A percentile compares a stretch with the other conserved stretches of the same genome.
phyloP scores from a whole-genome alignment of 2,888 invertebrate genomes.

The Eupeodes latifasciatus region DNA sequence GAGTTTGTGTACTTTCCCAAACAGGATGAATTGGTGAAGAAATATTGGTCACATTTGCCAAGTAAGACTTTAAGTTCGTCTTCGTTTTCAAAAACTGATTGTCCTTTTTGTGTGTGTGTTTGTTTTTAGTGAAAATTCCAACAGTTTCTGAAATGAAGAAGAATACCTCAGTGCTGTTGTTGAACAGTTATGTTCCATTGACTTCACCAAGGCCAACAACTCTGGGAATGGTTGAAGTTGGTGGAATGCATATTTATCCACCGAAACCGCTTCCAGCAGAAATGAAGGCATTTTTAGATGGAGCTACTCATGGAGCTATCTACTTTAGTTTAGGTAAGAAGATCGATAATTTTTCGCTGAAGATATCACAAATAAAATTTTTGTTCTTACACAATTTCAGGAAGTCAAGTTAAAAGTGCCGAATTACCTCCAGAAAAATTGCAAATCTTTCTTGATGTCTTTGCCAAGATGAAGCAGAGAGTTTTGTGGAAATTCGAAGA shows the following conservation, averaged over 20 bases:
- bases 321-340: constrained; percentile 84
- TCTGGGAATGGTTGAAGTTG: constrained; percentile 85
- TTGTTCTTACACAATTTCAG: constrained; percentile 76
- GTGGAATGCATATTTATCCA: constrained; percentile 85
- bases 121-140: constrained; percentile 81
- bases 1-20: constrained; percentile 81
- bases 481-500: constrained; percentile 85
- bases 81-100: too few species aligned
- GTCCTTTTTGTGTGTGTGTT: constrained; percentile 14
- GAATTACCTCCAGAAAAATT: constrained; percentile 83
- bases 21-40: constrained; percentile 81
- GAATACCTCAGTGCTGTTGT: constrained; percentile 84
- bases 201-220: constrained; percentile 84
- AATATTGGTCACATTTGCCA: constrained; percentile 80
- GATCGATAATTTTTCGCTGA: too few species aligned
- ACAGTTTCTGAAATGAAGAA: constrained; percentile 84
- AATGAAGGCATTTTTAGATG: constrained; percentile 83
- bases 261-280: constrained; percentile 82
- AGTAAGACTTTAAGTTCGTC: constrained; percentile 22
- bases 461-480: constrained; percentile 83
- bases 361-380: neutral
- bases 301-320: constrained; percentile 84
- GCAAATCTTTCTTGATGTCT: constrained; percentile 83
- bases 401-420: constrained; percentile 84
- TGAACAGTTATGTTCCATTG: constrained; percentile 85